Evolutionary conservation across 2,888 invertebrate species (phyloP).

Genomic region (Protophormia terraenovae): DNA sequence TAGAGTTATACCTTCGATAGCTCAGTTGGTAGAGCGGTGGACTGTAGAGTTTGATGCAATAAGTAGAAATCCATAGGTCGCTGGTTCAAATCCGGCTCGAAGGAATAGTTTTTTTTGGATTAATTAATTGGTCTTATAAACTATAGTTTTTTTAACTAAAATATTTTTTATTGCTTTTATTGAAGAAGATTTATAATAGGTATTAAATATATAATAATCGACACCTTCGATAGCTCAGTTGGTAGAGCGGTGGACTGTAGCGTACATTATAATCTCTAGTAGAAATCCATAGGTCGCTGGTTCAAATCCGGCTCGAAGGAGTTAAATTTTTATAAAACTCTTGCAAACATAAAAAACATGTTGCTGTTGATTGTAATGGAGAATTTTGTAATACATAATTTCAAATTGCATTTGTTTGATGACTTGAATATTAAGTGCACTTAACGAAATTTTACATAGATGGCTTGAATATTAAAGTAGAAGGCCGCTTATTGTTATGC

Average conservation of each 20-base stretch:
- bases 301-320: slow-evolving; percentile 79
- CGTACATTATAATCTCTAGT: not conserved
- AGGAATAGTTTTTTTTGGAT: too few relatives aligned
- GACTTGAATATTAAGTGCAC: too few relatives aligned
- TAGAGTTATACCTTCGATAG: slow-evolving; percentile 78
- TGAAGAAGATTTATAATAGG: too few relatives aligned
- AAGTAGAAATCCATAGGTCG: slow-evolving; percentile 84
- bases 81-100: slow-evolving; percentile 87
- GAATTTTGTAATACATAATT: not conserved
- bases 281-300: slow-evolving; percentile 78
- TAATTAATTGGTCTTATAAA: too few relatives aligned
- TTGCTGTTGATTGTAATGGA: too few relatives aligned
- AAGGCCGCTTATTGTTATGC: too few relatives aligned
- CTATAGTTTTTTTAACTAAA: too few relatives aligned
- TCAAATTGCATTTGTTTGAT: not conserved
- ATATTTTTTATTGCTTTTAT: too few relatives aligned
- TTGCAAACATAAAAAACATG: not conserved
- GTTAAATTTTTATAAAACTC: not conserved
- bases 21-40: slow-evolving; percentile 80
- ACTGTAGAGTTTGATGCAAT: too few relatives aligned
- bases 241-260: slow-evolving; percentile 80
- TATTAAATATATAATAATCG: too few relatives aligned
- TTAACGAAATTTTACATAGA: too few relatives aligned
- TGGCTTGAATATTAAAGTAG: too few relatives aligned
- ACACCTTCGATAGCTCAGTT: slow-evolving; percentile 80